Percentiles rank a stretch among this genome's conserved stretches.
These are phyloP conservation scores for Phrynocephalus guinanensis DNA, from an alignment of 2,797 vertebrate species.

Conservation along the genomic window DNA sequence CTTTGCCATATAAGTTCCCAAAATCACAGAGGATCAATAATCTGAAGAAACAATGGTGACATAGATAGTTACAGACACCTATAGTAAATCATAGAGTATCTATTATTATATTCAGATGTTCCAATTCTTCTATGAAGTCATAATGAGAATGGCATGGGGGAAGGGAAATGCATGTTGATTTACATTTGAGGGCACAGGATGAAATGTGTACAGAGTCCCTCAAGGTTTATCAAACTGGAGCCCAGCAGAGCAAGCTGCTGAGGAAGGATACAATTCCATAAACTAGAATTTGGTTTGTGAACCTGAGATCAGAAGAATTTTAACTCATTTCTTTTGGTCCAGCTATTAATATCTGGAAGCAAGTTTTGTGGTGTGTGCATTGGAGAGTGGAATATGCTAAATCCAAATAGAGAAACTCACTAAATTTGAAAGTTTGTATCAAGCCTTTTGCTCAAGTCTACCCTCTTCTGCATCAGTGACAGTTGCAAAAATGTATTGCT, in stretches of 20 bases:
- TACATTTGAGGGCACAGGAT: background rate
- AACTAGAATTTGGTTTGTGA: background rate
- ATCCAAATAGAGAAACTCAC: fast-evolving
- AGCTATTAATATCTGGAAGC: background rate
- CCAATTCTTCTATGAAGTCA: background rate
- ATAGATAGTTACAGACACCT: background rate
- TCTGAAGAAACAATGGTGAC: background rate
- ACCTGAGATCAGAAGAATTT: background rate
- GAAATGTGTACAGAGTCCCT: constrained; percentile 3
- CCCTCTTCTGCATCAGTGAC: background rate
- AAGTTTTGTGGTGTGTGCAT: background rate
- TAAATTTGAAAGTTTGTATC: background rate
- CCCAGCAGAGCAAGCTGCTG: background rate
- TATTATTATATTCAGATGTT: background rate
- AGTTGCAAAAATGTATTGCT: background rate
- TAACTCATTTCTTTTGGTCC: background rate
- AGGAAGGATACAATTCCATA: background rate
- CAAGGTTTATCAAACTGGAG: background rate
- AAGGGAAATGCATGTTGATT: constrained; percentile 12
- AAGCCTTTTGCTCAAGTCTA: background rate
- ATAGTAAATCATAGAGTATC: background rate
- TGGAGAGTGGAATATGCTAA: background rate
- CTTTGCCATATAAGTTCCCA: background rate
- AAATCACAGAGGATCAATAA: background rate
- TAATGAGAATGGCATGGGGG: background rate